phyloP scores from a whole-genome alignment of 2,113 vertebrate species.

The Sula dactylatra region DNA sequence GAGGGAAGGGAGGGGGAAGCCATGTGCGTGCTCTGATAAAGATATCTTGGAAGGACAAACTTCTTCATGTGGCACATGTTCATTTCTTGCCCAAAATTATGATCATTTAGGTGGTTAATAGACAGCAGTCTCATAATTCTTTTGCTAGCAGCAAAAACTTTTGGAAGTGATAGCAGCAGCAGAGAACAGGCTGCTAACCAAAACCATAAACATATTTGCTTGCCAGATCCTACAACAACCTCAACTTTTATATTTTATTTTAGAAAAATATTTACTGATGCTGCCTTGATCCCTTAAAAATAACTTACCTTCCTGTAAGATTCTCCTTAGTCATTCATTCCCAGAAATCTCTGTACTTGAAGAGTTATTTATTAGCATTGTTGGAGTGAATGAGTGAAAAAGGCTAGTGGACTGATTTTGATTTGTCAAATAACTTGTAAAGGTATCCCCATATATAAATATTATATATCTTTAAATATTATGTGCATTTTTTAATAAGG shows the following conservation, averaged over 20 bases:
- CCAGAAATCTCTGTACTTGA: not conserved
- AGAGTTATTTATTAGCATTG: not conserved
- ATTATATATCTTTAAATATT: not conserved
- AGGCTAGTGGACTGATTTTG: not conserved
- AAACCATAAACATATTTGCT: not conserved
- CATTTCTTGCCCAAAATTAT: not conserved
- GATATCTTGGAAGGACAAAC: constrained; percentile 28
- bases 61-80: not conserved
- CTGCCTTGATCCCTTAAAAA: not conserved
- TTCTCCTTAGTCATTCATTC: not conserved
- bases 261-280: not conserved
- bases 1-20: not conserved
- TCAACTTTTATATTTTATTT: not conserved
- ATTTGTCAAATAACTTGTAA: not conserved
- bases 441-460: not conserved
- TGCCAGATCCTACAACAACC: not conserved
- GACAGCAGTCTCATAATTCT: not conserved
- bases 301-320: not conserved
- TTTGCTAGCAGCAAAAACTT: not conserved
- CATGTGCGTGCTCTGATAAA: constrained; percentile 36
- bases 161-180: not conserved
- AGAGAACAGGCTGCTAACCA: not conserved
- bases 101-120: not conserved
- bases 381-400: not conserved
- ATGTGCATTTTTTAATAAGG: not conserved